Evolutionary conservation across 2,797 vertebrate species (phyloP).

Genomic region (Streptopelia turtur): DNA sequence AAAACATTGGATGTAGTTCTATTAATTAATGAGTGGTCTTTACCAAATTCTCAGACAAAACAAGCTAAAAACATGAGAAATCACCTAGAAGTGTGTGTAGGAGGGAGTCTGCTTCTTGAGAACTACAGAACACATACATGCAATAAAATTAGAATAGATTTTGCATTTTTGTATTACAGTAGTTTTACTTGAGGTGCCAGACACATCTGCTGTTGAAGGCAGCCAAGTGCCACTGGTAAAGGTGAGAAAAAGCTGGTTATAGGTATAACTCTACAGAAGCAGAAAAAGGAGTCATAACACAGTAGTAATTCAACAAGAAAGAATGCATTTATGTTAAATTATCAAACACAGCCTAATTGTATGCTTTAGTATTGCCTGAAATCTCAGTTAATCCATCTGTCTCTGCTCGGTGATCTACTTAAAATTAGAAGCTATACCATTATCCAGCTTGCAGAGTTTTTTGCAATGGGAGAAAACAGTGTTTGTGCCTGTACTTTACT

Average conservation of each 20-base stretch:
- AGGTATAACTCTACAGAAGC: background rate
- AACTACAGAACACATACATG: background rate
- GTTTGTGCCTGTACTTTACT: background rate
- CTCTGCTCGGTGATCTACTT: background rate
- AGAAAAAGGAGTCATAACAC: background rate
- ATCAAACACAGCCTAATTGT: background rate
- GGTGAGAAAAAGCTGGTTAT: background rate
- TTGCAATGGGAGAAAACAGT: background rate
- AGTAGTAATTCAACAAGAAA: background rate
- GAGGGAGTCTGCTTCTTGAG: background rate
- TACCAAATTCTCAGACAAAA: background rate
- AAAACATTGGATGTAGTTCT: constrained; percentile 13
- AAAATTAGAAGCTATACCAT: background rate
- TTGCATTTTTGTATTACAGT: background rate
- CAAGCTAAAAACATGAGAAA: background rate
- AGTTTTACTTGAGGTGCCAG: background rate
- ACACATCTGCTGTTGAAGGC: background rate
- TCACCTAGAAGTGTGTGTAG: background rate
- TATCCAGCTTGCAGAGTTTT: background rate
- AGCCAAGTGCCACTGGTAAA: background rate
- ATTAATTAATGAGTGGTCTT: background rate
- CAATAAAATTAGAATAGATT: background rate
- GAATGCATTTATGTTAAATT: background rate
- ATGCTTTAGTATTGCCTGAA: background rate
- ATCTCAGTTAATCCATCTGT: constrained; percentile 19